phyloP scores from a whole-genome alignment of 2,888 invertebrate species.

The Diloba caeruleocephala region DNA sequence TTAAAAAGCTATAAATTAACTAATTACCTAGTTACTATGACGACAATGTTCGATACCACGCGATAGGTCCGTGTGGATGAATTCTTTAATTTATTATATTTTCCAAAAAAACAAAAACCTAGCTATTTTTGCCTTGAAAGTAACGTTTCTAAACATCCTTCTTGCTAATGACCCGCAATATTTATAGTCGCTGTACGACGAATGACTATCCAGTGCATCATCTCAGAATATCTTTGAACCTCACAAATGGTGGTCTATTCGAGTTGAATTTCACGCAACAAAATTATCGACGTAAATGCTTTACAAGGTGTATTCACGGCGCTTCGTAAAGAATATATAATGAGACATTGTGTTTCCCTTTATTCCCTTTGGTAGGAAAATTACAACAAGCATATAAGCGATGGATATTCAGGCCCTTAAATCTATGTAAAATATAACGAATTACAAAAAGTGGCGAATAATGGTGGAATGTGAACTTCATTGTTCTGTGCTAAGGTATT shows the following conservation, averaged over 20 bases:
- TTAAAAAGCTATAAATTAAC: no score
- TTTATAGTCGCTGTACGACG: conserved; percentile 1
- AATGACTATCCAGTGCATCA: conserved; percentile 13
- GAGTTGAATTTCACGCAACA: conserved; percentile 19
- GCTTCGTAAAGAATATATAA: conserved; percentile 23
- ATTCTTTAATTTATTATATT: no score
- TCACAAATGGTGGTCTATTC: conserved; percentile 16
- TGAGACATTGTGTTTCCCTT: conserved; percentile 9
- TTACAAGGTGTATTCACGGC: conserved; percentile 8
- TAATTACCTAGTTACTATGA: no score
- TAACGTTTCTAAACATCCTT: no score
- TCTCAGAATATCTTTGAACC: conserved; percentile 32
- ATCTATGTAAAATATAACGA: conserved; percentile 23
- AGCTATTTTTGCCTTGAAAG: no score
- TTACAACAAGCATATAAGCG: no score
- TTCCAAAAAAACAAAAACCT: no score
- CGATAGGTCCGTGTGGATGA: no score
- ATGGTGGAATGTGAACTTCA: conserved; percentile 50
- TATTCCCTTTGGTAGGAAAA: not conserved
- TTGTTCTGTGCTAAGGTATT: conserved; percentile 62
- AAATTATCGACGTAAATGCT: conserved; percentile 25
- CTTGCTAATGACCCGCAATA: conserved; percentile 9
- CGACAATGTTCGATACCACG: no score
- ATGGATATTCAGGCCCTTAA: not conserved
- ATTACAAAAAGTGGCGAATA: conserved; percentile 40